Base-by-base conservation (phyloP, 2,888 invertebrate genomes). In the Belgica antarctica region DNA sequence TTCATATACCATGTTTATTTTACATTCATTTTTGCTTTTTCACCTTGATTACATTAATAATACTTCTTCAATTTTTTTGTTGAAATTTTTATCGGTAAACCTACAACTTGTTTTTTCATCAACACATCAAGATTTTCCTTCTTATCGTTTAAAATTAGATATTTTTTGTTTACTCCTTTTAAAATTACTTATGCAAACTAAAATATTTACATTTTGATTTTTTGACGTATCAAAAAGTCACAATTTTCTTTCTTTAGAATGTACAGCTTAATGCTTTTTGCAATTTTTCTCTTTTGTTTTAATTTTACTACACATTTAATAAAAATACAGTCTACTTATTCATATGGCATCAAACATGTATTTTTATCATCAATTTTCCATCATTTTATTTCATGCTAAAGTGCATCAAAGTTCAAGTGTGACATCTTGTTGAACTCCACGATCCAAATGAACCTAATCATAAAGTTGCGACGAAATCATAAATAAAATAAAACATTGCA, bases 271-370 rank as follows among this genome's bases (percentile, higher is more conserved):
- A 52, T 62, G 28, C 15, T 34, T n/a, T 62, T 22, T 68, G 31
- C 19, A 57, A 59, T 24, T 19, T 24, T 59, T 59, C 27, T 17
- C 2, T 22, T 59, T 59, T 59, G 27, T 4, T 62, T 34, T 17
- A 62, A 62, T 62, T 62, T 34, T 15, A 61, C 70, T 70, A 61
- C 70, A 61, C 70, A 70, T 61, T 70, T 70, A 70, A 52, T 68
- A 52, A 68, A 59, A 70, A 70, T 70, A 70, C 70, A 70, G 70
- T 70, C 70, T 70, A 70, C 70, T 61, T 47, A 57, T 70, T 70
- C 62, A 62, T 70, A 70, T 70, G 70, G 70, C 70, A 61, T 70
- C 70, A 70, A 70, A 47, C 34, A 70, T 68, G 68, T 47, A 25
- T 68, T 57, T 68, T 68, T 68, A 27, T 59, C 25, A 22, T 68